Evolutionary conservation across 1,140 invertebrate genomes (phyloP).

Genomic region (Brachionus rubens): DNA sequence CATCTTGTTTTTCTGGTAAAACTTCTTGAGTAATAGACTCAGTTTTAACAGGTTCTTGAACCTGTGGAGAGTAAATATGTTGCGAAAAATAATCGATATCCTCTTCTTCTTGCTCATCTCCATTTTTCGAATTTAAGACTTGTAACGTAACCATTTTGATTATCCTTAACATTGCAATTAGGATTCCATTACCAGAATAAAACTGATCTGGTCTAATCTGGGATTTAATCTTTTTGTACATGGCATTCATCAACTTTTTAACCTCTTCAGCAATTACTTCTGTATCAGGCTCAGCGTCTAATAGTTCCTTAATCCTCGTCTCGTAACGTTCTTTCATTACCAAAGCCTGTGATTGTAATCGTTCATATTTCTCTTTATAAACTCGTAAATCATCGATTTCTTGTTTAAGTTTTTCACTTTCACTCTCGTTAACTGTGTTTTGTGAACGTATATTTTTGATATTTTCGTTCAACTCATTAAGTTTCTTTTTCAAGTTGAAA

Average conservation of each 20-base stretch:
- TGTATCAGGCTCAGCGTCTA: slow-evolving; percentile 50
- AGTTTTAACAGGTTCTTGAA: neutral
- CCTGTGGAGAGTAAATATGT: neutral
- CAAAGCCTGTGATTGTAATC: slow-evolving; percentile 52
- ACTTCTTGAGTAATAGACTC: neutral
- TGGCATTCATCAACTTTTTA: slow-evolving; percentile 60
- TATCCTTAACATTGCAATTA: slow-evolving; percentile 52
- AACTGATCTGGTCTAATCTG: slow-evolving; percentile 53
- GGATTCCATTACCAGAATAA: slow-evolving; percentile 54
- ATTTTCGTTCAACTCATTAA: neutral
- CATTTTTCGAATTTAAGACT: slow-evolving; percentile 12
- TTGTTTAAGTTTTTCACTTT: slow-evolving; percentile 49
- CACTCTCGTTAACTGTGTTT: slow-evolving; percentile 51
- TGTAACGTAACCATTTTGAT: slow-evolving; percentile 53
- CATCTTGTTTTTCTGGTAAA: neutral
- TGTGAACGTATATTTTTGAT: slow-evolving; percentile 50
- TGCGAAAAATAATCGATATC: slow-evolving; percentile 42
- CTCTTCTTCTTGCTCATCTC: slow-evolving; percentile 5
- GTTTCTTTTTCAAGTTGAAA: neutral
- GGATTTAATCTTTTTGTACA: slow-evolving; percentile 53
- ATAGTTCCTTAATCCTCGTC: slow-evolving; percentile 53
- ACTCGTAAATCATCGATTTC: slow-evolving; percentile 47
- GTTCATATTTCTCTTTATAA: slow-evolving; percentile 52
- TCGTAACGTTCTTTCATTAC: slow-evolving; percentile 57
- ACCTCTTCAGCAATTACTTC: slow-evolving; percentile 51